Evolutionary conservation across 2,888 invertebrate genomes (phyloP), one percentile per base, ranked within the genome.

Genomic region (Tachina grossa): DNA sequence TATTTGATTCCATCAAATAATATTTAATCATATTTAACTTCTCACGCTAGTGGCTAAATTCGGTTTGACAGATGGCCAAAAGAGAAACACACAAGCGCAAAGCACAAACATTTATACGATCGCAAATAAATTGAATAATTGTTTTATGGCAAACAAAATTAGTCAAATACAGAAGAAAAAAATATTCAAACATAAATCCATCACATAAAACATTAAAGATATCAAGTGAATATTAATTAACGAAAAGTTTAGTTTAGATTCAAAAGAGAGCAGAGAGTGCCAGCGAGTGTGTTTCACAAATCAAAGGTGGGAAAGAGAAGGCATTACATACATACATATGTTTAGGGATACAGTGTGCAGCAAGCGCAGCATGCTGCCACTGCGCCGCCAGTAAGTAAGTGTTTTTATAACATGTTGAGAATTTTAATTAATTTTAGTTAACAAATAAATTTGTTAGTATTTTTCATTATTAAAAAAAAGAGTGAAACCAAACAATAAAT

Each of bases 401-500:
- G 57, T 16, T 51, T 49, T 41, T 51, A 41, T 14, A 47, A 83
- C 72, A 59, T 71, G 65, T 14, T 10, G 13, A 19, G 83, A 78
- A 72, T 83, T 68, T 74, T 19, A 78, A 78, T 69, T 49, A 55
- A 19, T 57, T n/a, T n/a, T n/a, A n/a, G n/a, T n/a, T n/a, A n/a
- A n/a, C n/a, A n/a, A n/a, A n/a, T n/a, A n/a, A n/a, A n/a, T n/a
- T n/a, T n/a, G n/a, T n/a, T n/a, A n/a, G n/a, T n/a, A n/a, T n/a
- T n/a, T n/a, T n/a, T n/a, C n/a, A n/a, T n/a, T n/a, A n/a, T n/a
- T n/a, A n/a, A n/a, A n/a, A n/a, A 63, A 79, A 53, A 72, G 72
- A 68, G 74, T 55, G 49, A 76, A 76, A 72, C 63, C 43, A 8
- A 72, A 72, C 47, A 61, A 84, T 77, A 78, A 79, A 43, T 81